Conservation (phyloP, 2,113 vertebrate genomes). For the Lepisosteus oculatus region DNA sequence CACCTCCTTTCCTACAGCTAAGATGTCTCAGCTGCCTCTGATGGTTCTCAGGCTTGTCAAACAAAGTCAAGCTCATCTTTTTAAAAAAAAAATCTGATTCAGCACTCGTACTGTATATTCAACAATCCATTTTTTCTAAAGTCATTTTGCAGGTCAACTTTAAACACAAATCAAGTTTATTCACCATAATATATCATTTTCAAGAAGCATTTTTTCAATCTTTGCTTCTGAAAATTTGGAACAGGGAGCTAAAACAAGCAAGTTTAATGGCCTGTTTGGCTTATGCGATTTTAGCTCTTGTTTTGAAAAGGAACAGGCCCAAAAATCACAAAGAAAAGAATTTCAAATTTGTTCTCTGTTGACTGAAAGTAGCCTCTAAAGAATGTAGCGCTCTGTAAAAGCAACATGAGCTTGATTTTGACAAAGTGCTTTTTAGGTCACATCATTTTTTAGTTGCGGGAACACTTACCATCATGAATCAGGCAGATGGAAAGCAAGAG, state of each 20-base stretch:
- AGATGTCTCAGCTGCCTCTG: too few species aligned
- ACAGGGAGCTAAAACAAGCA: slow-evolving; percentile 66
- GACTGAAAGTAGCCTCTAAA: slow-evolving; percentile 56
- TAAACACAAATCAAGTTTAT: not conserved
- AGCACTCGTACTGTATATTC: too few species aligned
- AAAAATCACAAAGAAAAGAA: slow-evolving; percentile 59
- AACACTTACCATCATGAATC: not conserved
- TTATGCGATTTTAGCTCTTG: slow-evolving; percentile 44
- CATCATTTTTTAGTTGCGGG: not conserved
- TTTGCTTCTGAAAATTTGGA: slow-evolving; percentile 27
- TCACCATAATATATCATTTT: too few species aligned
- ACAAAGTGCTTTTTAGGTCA: slow-evolving; percentile 39
- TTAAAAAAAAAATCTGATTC: too few species aligned
- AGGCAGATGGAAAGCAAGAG: not conserved
- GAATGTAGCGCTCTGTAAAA: slow-evolving; percentile 34
- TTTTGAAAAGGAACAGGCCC: slow-evolving; percentile 55
- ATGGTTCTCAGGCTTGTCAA: too few species aligned
- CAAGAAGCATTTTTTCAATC: too few species aligned
- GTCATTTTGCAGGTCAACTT: not conserved
- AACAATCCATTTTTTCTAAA: not conserved
- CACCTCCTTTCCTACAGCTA: too few species aligned
- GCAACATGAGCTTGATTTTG: slow-evolving; percentile 46
- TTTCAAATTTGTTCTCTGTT: slow-evolving; percentile 52
- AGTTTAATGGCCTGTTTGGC: slow-evolving; percentile 58
- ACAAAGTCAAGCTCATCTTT: too few species aligned